phyloP scores from a whole-genome alignment of 2,113 vertebrate genomes.

The Chitala chitala region DNA sequence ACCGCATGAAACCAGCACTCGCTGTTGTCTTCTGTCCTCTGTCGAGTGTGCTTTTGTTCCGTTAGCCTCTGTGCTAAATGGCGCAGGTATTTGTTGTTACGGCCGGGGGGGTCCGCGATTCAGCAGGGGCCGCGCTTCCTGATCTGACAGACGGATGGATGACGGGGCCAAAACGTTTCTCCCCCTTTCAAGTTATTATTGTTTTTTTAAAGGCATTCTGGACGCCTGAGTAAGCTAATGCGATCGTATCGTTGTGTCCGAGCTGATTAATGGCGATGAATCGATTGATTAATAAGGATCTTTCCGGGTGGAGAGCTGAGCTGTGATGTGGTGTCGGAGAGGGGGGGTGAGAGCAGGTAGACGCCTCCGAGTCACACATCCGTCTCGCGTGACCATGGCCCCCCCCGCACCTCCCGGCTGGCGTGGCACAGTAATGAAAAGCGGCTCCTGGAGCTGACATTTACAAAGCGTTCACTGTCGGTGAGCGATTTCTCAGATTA shows the following conservation, averaged over 20 bases:
- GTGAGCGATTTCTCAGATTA: conserved; percentile 55
- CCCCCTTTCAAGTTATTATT: conserved; percentile 26
- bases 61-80: too few relatives aligned
- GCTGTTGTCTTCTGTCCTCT: too few relatives aligned
- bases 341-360: conserved; percentile 20
- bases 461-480: conserved; percentile 55
- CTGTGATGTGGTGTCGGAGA: neutral
- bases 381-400: conserved; percentile 39
- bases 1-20: too few relatives aligned
- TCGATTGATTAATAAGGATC: conserved; percentile 65
- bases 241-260: conserved; percentile 62
- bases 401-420: conserved; percentile 49
- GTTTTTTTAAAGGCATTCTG: conserved; percentile 46
- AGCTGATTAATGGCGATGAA: conserved; percentile 64
- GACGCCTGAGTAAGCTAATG: neutral
- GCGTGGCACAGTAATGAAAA: conserved; percentile 60
- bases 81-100: conserved; percentile 51
- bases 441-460: conserved; percentile 62
- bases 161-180: conserved; percentile 54
- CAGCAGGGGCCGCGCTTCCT: too few relatives aligned
- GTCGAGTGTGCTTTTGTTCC: too few relatives aligned
- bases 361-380: conserved; percentile 51
- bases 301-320: conserved; percentile 23
- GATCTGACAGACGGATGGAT: conserved; percentile 55
- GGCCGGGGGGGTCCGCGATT: too few relatives aligned